phyloP scores from a whole-genome alignment of 2,888 invertebrate species.

The Laothoe populi region DNA sequence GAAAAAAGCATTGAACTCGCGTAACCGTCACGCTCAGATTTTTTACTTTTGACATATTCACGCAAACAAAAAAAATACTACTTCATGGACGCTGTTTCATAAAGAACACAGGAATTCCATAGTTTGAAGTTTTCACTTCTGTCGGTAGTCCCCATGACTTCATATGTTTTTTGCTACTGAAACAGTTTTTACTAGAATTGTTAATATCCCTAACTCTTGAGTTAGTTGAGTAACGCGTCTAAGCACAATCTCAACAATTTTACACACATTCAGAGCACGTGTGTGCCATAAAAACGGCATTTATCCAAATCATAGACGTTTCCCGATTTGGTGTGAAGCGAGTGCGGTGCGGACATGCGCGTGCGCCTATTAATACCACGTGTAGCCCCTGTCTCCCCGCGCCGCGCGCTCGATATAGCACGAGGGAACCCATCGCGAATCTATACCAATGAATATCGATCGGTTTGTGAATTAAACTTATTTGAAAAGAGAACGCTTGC shows the following conservation, averaged over 20 bases:
- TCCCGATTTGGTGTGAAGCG: constrained; percentile 78
- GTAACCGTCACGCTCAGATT: too few relatives aligned
- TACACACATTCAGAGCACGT: constrained; percentile 1
- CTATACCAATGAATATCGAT: constrained; percentile 36
- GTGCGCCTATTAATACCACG: constrained; percentile 78
- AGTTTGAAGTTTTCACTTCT: too few relatives aligned
- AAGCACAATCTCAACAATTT: not conserved
- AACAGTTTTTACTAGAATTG: too few relatives aligned
- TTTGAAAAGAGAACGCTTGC: not conserved
- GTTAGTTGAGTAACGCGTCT: too few relatives aligned
- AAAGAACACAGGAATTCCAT: too few relatives aligned
- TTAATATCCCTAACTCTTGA: too few relatives aligned
- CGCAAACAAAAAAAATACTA: too few relatives aligned
- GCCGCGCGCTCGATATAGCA: constrained; percentile 62
- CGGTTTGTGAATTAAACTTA: constrained; percentile 3
- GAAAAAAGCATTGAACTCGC: too few relatives aligned
- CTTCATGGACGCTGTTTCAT: too few relatives aligned
- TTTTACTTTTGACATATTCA: too few relatives aligned
- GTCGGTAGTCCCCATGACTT: too few relatives aligned
- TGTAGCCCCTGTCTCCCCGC: constrained; percentile 33
- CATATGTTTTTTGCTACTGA: too few relatives aligned
- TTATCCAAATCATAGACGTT: constrained; percentile 51
- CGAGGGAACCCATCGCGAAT: constrained; percentile 73
- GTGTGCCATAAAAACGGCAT: constrained; percentile 13
- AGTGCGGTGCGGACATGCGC: constrained; percentile 66